These are phyloP conservation scores for Sebastolobus altivelis DNA, from an alignment of 2,797 vertebrate species.

Conservation along the genomic window DNA sequence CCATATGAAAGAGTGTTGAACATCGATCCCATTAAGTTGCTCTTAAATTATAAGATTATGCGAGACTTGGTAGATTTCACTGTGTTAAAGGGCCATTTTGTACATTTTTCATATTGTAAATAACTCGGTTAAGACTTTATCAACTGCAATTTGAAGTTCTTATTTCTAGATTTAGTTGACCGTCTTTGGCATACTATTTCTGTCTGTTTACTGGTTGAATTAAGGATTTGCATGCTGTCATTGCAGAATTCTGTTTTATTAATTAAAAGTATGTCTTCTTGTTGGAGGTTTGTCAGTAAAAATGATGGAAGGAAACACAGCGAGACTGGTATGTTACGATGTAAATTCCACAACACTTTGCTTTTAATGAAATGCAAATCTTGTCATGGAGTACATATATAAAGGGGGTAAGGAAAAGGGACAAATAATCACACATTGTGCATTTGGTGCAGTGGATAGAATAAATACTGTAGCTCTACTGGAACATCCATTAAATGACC, in stretches of 20 bases:
- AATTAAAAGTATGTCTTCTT: constrained; percentile 78
- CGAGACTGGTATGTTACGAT: constrained; percentile 70
- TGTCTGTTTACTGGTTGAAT: constrained; percentile 83
- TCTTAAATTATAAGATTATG: constrained; percentile 57
- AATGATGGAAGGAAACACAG: constrained; percentile 51
- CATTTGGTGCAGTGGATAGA: constrained; percentile 83
- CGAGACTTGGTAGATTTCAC: constrained; percentile 73
- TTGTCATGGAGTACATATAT: constrained; percentile 72
- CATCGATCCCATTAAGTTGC: constrained; percentile 48
- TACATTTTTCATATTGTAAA: constrained; percentile 85
- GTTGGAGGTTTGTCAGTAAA: constrained; percentile 74
- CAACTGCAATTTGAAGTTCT: constrained; percentile 71
- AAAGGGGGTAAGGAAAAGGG: constrained; percentile 48
- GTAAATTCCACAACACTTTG: constrained; percentile 73
- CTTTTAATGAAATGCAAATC: constrained; percentile 75
- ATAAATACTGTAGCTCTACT: constrained; percentile 82
- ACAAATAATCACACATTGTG: constrained; percentile 76
- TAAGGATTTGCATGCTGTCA: constrained; percentile 86
- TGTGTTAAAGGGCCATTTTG: constrained; percentile 82
- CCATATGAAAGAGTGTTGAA: constrained; percentile 40
- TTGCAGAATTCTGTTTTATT: constrained; percentile 82
- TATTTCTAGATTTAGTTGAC: constrained; percentile 83
- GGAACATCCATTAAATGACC: constrained; percentile 69
- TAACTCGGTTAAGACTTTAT: constrained; percentile 77
- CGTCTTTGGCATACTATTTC: constrained; percentile 78